Conservation (phyloP, 1,140 invertebrate species). For the Caenorhabditis brenneri region DNA sequence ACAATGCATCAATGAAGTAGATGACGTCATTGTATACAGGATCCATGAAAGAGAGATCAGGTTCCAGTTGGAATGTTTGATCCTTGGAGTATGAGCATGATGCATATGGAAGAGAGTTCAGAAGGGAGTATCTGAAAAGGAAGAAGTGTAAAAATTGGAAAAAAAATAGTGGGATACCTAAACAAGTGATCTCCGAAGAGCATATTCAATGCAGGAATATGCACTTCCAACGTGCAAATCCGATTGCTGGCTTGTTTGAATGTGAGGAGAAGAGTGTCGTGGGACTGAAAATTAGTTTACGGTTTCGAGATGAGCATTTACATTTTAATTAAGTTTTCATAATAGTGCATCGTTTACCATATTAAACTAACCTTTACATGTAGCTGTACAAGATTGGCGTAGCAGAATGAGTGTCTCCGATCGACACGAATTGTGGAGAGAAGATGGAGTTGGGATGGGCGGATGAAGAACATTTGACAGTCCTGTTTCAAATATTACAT, state of each 20-base stretch:
- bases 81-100: conserved; percentile 44
- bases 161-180: not conserved
- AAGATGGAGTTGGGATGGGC: conserved; percentile 38
- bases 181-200: conserved; percentile 51
- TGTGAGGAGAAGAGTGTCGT: conserved; percentile 25
- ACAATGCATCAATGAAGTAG: conserved; percentile 45
- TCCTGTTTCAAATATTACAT: conserved; percentile 11
- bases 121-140: conserved; percentile 42
- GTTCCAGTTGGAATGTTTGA: conserved; percentile 16
- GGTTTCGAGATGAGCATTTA: too few relatives aligned
- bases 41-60: conserved; percentile 49
- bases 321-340: not conserved
- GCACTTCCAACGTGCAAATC: conserved; percentile 48
- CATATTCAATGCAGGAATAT: conserved; percentile 46
- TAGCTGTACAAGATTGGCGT: conserved; percentile 36
- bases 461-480: conserved; percentile 50
- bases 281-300: conserved; percentile 42
- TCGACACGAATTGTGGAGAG: conserved; percentile 35
- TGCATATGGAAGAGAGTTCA: conserved; percentile 48
- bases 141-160: not conserved
- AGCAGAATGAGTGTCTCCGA: conserved; percentile 37
- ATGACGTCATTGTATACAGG: conserved; percentile 43
- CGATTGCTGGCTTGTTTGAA: conserved; percentile 49
- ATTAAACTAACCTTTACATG: conserved; percentile 27
- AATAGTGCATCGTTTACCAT: too few relatives aligned